phyloP scores from a whole-genome alignment of 1,140 invertebrate genomes.

The Anadara kagoshimensis region DNA sequence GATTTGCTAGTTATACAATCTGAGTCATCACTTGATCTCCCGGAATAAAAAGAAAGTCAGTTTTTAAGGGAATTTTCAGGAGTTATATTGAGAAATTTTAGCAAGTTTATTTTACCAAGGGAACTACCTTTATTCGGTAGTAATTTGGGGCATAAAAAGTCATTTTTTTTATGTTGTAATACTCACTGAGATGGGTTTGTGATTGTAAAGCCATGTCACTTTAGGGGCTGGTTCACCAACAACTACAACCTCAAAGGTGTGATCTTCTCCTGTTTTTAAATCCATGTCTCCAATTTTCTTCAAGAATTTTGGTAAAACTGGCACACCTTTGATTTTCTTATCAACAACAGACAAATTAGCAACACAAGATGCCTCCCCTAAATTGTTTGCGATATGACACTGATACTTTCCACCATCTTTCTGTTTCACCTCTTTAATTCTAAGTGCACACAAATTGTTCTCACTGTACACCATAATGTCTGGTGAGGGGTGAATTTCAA shows the following conservation, averaged over 20 bases:
- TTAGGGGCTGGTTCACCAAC: slow-evolving; percentile 65
- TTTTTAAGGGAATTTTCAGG: too few species aligned
- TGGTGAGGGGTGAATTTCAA: slow-evolving; percentile 48
- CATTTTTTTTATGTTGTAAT: too few species aligned
- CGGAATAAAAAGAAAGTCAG: too few species aligned
- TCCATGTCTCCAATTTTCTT: slow-evolving; percentile 56
- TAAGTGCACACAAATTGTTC: slow-evolving; percentile 58
- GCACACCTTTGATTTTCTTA: slow-evolving; percentile 54
- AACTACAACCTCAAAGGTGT: slow-evolving; percentile 64
- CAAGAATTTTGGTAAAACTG: slow-evolving; percentile 53
- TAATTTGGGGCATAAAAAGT: too few species aligned
- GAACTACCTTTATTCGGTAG: too few species aligned
- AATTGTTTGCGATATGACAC: slow-evolving; percentile 63
- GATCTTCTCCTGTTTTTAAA: slow-evolving; percentile 56
- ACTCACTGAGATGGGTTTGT: slow-evolving; percentile 80
- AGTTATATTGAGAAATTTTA: too few species aligned
- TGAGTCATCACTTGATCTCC: too few species aligned
- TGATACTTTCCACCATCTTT: slow-evolving; percentile 67
- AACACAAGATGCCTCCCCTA: slow-evolving; percentile 63
- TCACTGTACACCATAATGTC: slow-evolving; percentile 53
- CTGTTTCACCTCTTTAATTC: slow-evolving; percentile 62
- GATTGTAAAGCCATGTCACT: slow-evolving; percentile 79
- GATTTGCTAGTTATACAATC: too few species aligned
- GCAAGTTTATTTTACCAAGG: too few species aligned
- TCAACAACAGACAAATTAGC: slow-evolving; percentile 63